Conservation (phyloP, 1,140 invertebrate genomes). For the Trichonephila clavipes region DNA sequence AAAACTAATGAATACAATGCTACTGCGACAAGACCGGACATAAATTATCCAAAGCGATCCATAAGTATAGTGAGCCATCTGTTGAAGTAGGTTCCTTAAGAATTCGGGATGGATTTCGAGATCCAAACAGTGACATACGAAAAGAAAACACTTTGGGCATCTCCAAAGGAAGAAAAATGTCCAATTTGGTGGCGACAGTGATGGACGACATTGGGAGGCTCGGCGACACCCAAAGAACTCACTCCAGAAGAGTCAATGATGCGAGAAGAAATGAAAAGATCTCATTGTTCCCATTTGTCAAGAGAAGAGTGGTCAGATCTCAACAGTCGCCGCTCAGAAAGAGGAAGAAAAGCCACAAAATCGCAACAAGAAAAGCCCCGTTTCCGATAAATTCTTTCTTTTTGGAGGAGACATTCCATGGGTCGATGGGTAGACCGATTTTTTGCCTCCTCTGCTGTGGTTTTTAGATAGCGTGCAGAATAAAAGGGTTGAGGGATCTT, state of each 20-base stretch:
- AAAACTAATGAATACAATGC: background rate
- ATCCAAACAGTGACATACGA: background rate
- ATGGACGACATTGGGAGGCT: background rate
- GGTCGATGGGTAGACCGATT: background rate
- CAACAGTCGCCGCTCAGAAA: background rate
- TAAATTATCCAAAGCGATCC: background rate
- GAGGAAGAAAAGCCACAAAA: conserved; percentile 36
- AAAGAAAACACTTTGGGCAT: conserved; percentile 23
- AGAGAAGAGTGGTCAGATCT: conserved; percentile 31
- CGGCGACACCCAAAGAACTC: conserved; percentile 25
- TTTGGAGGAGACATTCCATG: background rate
- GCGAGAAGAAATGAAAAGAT: conserved; percentile 57
- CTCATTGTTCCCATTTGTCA: conserved; percentile 56
- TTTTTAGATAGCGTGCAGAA: background rate
- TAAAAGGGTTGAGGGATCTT: background rate
- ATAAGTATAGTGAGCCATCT: too few species aligned
- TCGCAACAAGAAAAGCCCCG: conserved; percentile 1
- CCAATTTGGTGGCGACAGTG: conserved; percentile 36
- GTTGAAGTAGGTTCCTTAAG: too few species aligned
- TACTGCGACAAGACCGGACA: background rate
- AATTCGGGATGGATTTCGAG: background rate
- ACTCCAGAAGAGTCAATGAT: conserved; percentile 42
- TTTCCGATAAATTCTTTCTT: background rate
- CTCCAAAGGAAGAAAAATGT: conserved; percentile 8
- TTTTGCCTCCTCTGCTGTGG: background rate